Conservation (phyloP, 2,113 vertebrate species). For the Halcyon senegalensis region DNA sequence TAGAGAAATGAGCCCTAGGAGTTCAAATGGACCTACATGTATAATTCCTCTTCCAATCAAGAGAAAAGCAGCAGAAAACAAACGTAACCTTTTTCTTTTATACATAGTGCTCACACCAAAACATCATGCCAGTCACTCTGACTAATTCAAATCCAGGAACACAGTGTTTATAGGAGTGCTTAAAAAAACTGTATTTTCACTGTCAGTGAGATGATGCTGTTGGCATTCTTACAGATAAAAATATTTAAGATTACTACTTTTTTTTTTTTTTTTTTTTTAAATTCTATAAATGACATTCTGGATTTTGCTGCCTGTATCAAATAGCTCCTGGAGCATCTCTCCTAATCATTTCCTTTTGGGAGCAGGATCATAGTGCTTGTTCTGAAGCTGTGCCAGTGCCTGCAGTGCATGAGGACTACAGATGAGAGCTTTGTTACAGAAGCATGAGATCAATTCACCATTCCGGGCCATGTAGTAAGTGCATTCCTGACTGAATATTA, state of each 20-base stretch:
- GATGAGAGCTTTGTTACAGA: slow-evolving; percentile 61
- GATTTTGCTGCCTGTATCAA: neutral
- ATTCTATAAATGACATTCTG: neutral
- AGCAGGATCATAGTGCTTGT: neutral
- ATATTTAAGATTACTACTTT: neutral
- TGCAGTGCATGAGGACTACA: slow-evolving; percentile 22
- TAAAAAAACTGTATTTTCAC: neutral
- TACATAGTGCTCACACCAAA: neutral
- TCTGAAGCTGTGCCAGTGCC: neutral
- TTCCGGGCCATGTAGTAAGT: slow-evolving; percentile 12
- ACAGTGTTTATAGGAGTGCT: neutral
- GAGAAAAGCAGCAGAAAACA: neutral
- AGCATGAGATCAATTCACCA: slow-evolving; percentile 50
- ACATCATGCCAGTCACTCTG: neutral
- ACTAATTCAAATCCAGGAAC: neutral
- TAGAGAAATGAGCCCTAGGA: neutral
- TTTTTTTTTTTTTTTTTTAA: neutral
- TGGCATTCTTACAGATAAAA: neutral
- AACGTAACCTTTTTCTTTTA: neutral
- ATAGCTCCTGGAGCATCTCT: slow-evolving; percentile 33
- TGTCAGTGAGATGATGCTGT: neutral
- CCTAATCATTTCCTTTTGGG: slow-evolving; percentile 42
- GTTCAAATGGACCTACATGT: neutral
- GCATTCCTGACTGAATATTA: slow-evolving; percentile 57
- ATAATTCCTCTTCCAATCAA: neutral